Base-by-base conservation (phyloP, 2,797 vertebrate genomes). In the Aulostomus chinensis region DNA sequence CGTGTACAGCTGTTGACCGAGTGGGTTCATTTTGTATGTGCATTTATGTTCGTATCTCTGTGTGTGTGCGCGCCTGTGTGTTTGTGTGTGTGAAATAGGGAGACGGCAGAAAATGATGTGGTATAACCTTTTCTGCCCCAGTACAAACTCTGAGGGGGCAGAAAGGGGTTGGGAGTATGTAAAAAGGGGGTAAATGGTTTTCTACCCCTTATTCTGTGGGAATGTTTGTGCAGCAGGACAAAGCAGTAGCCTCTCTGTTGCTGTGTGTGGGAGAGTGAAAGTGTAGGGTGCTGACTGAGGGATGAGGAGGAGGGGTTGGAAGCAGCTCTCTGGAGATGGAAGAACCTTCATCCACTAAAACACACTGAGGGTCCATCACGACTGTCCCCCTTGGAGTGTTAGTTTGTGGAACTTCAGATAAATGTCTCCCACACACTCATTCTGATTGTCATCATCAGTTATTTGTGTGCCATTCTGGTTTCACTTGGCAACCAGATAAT, bases 191-290 rank as follows among this genome's bases (percentile, higher is more conserved):
- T 85, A 85, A 88, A 87, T 77, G 76, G 73, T 81, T 85, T 85
- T 80, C 68, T 70, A 61, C 61, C 70, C 63, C 50, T 77, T 83
- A 3, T 79, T 79, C 73, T 86, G 80, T 88, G 86, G 85, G 86
- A 88, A 87, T 88, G 85, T 87, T 88, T 88, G 83, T 79, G 82
- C 78, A 86, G 83, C 80, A 59, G 68, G 67, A 87, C 85, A 88
- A 86, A 83, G 73, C 76, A 52, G 60, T 55, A 67, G 68, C 66
- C 78, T 69, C 81, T 78, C 58, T 75, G 83, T 67, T 69, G 72
- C 59, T 84, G 83, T 79, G 84, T 78, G 81, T 71, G 85, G 53
- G 77, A 76, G 81, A 77, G 77, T 21, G 71, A 81, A 59, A 76
- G 64, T 73, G 55, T 31, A 3, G 40, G 51, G 48, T 49, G 42